Percentiles rank a stretch among this genome's conserved stretches.
phyloP scores from a whole-genome alignment of 1,140 invertebrate genomes.

The Brachystomella parvula region DNA sequence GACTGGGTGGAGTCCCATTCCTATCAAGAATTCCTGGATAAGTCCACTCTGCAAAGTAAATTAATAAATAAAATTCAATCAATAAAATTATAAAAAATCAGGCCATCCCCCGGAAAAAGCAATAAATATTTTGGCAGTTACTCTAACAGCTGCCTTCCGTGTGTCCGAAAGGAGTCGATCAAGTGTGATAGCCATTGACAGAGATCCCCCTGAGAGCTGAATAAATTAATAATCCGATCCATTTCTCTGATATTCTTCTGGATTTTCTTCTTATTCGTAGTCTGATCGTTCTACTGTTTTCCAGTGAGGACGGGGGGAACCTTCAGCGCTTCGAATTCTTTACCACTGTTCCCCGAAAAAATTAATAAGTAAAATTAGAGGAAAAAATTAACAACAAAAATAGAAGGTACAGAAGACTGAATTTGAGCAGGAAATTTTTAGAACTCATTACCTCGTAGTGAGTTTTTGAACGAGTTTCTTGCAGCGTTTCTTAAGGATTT shows the following conservation, averaged over 20 bases:
- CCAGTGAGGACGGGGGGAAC: not conserved
- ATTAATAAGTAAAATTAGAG: not conserved
- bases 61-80: not conserved
- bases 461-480: slow-evolving; percentile 64
- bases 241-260: slow-evolving; percentile 26
- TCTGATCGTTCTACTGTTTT: slow-evolving; percentile 23
- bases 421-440: slow-evolving; percentile 4
- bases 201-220: too few relatives aligned
- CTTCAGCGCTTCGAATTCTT: slow-evolving; percentile 18
- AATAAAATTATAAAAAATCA: not conserved
- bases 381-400: slow-evolving; percentile 23
- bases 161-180: slow-evolving; percentile 32
- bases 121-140: not conserved
- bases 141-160: slow-evolving; percentile 19
- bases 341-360: slow-evolving; percentile 4
- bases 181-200: slow-evolving; percentile 22
- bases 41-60: slow-evolving; percentile 20
- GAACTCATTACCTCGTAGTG: slow-evolving; percentile 47
- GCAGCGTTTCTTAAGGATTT: slow-evolving; percentile 65
- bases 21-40: slow-evolving; percentile 22
- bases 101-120: not conserved
- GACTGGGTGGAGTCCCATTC: not conserved
- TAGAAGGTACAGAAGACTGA: slow-evolving; percentile 6
- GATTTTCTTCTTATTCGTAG: slow-evolving; percentile 26
- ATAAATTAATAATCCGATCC: slow-evolving; percentile 26